phyloP scores from a whole-genome alignment of 1,140 invertebrate genomes.

The Zaprionus ornatus region DNA sequence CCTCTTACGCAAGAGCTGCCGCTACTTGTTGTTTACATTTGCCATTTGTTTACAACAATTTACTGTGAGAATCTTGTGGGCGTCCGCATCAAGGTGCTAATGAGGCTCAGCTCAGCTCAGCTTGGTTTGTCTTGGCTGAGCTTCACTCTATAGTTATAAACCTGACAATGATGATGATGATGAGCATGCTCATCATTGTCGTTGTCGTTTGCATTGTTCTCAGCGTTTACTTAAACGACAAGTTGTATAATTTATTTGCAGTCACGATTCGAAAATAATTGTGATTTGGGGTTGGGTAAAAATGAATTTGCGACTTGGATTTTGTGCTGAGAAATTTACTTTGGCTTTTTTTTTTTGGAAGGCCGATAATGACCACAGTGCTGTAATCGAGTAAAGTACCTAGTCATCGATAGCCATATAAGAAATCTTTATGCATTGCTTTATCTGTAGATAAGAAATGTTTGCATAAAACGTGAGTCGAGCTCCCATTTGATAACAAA shows the following conservation, averaged over 20 bases:
- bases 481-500: slow-evolving; percentile 34
- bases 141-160: slow-evolving; percentile 12
- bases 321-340: not conserved
- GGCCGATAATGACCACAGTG: not conserved
- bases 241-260: slow-evolving; percentile 46
- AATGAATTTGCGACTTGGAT: not conserved
- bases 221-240: slow-evolving; percentile 43
- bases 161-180: slow-evolving; percentile 1
- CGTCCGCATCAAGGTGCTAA: slow-evolving; percentile 52
- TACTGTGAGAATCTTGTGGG: slow-evolving; percentile 43
- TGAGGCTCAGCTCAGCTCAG: slow-evolving; percentile 27
- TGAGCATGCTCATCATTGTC: slow-evolving; percentile 14
- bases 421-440: not conserved
- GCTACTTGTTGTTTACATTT: slow-evolving; percentile 61
- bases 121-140: not conserved
- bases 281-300: slow-evolving; percentile 1
- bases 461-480: slow-evolving; percentile 67
- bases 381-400: slow-evolving; percentile 14
- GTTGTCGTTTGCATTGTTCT: slow-evolving; percentile 16
- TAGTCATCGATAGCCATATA: slow-evolving; percentile 42
- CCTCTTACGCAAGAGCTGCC: slow-evolving; percentile 48
- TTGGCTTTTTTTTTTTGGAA: not conserved
- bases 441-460: slow-evolving; percentile 48
- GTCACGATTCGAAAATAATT: slow-evolving; percentile 33
- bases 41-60: slow-evolving; percentile 49